Evolutionary conservation across 2,797 vertebrate species (phyloP).

Genomic region (Neostethus bicornis): DNA sequence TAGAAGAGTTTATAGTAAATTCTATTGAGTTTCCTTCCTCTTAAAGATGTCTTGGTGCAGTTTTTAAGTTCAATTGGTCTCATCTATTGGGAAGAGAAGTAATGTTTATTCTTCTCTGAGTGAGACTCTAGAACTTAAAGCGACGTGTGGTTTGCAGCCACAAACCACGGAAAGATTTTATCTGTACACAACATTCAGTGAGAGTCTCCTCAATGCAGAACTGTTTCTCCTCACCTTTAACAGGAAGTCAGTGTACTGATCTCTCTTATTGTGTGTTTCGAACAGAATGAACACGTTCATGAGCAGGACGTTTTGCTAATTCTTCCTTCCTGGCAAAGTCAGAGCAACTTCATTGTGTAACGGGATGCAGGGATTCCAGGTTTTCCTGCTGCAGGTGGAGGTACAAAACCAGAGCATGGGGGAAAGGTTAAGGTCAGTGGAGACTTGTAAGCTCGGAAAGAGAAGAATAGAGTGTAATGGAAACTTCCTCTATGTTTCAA

Average conservation of each 20-base stretch:
- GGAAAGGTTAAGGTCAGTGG: slow-evolving; percentile 30
- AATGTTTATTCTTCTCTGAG: slow-evolving; percentile 42
- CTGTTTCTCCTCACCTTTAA: slow-evolving; percentile 13
- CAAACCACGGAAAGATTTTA: slow-evolving; percentile 48
- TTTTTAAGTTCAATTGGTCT: slow-evolving; percentile 72
- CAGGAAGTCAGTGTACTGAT: slow-evolving; percentile 5
- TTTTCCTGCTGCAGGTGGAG: slow-evolving; percentile 44
- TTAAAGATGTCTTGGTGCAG: slow-evolving; percentile 29
- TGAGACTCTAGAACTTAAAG: slow-evolving; percentile 34
- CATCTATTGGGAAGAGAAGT: slow-evolving; percentile 56
- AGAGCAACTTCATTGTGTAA: slow-evolving; percentile 63
- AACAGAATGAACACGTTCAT: slow-evolving; percentile 37
- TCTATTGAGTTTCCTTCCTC: slow-evolving; percentile 19
- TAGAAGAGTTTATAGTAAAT: slow-evolving; percentile 39
- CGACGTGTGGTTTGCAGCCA: slow-evolving; percentile 34
- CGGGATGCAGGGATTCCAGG: slow-evolving; percentile 25
- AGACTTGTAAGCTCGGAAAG: neutral
- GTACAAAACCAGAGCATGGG: slow-evolving; percentile 14
- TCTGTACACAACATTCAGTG: slow-evolving; percentile 47
- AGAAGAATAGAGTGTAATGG: neutral
- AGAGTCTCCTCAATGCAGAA: slow-evolving; percentile 39
- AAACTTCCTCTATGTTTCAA: slow-evolving; percentile 3
- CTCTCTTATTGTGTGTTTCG: slow-evolving; percentile 45
- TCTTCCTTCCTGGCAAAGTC: slow-evolving; percentile 73
- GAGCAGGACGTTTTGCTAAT: slow-evolving; percentile 69